These are phyloP conservation scores for Sandelia bainsii DNA, from an alignment of 2,797 vertebrate species.

Conservation along the genomic window DNA sequence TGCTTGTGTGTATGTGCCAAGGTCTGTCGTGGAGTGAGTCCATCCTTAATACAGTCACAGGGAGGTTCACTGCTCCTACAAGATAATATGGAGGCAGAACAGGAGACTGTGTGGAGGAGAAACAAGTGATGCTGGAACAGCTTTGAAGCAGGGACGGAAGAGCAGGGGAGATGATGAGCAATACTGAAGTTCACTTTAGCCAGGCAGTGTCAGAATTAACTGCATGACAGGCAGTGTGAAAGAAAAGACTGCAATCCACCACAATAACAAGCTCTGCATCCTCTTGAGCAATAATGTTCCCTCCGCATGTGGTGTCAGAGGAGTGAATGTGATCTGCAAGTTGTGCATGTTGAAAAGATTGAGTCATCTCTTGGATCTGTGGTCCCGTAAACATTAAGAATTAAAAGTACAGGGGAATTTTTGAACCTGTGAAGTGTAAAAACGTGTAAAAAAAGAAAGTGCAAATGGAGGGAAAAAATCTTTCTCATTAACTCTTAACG, in stretches of 20 bases:
- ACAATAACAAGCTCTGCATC: constrained; percentile 32
- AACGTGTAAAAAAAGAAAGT: background rate
- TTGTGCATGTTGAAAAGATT: constrained; percentile 8
- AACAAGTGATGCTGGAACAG: constrained; percentile 30
- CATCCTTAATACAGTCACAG: constrained; percentile 26
- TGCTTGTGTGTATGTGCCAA: background rate
- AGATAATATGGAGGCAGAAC: constrained; percentile 28
- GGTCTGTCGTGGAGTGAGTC: constrained; percentile 20
- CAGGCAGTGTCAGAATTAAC: constrained; percentile 41
- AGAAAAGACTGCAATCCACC: constrained; percentile 27
- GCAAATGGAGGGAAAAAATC: background rate
- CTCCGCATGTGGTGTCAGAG: constrained; percentile 21
- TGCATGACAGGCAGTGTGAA: constrained; percentile 28
- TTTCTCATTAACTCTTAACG: background rate
- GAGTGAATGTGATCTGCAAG: constrained; percentile 14
- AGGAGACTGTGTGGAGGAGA: constrained; percentile 35
- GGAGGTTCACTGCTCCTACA: constrained; percentile 24
- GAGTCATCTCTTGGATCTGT: constrained; percentile 28
- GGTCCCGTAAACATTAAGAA: constrained; percentile 6
- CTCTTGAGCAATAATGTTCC: constrained; percentile 35
- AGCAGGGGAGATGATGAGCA: constrained; percentile 31
- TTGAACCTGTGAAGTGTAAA: constrained; percentile 4
- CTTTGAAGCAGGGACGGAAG: constrained; percentile 4
- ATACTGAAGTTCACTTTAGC: constrained; percentile 40
- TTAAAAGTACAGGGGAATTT: background rate